Base-by-base conservation (phyloP, 1,140 invertebrate species). In the Drosophila arawakana region DNA sequence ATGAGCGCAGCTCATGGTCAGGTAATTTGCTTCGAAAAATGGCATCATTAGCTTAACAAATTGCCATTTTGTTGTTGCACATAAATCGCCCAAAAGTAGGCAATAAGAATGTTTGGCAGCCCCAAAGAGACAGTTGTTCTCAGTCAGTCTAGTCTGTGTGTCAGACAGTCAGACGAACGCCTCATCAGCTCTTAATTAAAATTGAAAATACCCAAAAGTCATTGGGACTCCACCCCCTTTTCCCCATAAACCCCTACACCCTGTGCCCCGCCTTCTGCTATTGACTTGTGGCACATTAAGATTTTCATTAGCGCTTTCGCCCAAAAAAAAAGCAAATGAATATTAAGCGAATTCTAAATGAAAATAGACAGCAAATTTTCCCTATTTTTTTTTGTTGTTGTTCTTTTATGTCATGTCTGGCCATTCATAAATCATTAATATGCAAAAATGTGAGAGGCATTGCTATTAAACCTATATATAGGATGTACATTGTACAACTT, bases 11-110 rank as follows among this genome's bases (percentile, higher is more conserved):
- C 30, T 50, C 54, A 30, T 72, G 83, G 69, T 57, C 80, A 86
- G 83, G 83, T 86, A 86, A 86, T 86, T 86, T 86, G 80, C 73
- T 67, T 47, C 69, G 80, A 88, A 88, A 88, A 88, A 88, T 88
- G 73, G 83, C 83, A 83, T 83, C 83, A 88, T 88, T 88, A 88
- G 76, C 73, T 54, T 63, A 88, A 88, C 84, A 88, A 88, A 88
- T 88, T 79, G 76, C 68, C 73, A 79, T 72, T 79, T 80, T 76
- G 76, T 69, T 86, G 76, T 77, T 74, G 62, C 49, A 47, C 83
- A 80, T 88, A 88, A 83, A 86, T 82, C 67, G 76, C 50, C 73
- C 3, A 72, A 78, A 73, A 79, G 68, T 67, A 82, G 77, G 76
- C 76, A 58, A 50, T 43, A 44, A 77, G 30, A 46, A 52, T 34